Base-by-base conservation (phyloP, 2,888 invertebrate species). In the Orthosia incerta region DNA sequence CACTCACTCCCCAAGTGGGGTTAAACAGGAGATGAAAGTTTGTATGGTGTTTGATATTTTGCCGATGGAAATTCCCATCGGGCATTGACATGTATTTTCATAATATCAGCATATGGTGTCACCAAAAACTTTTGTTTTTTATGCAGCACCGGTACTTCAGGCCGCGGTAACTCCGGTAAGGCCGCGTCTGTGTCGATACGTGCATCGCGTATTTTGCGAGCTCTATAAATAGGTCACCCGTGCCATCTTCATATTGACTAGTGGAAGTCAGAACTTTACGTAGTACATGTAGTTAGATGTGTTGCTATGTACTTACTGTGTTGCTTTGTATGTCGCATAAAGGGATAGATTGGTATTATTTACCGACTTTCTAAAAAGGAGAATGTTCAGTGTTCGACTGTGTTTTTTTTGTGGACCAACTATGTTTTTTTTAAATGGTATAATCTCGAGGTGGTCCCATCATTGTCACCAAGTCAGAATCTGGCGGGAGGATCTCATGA, bases 211-310 rank as follows among this genome's bases (percentile, higher is more conserved):
- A 81, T 81, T 83, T 65, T 31, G 65, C 67, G 69, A 59, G 84
- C 82, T 80, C 64, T 71, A 81, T 81, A 84, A 82, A 82, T 86
- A 86, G 84, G 84, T 84, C 84, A 84, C 61, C 71, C 68, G 75
- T 74, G 82, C 82, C 78, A 81, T 84, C 86, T 84, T 86, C 85
- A 84, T 84, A 86, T 84, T 86, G 87, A 86, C 85, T 82, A 70
- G 69, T 75, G 59, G 67, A 46, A 75, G 73, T 66, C 77, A 73
- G 55, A 66, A 57, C 71, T 81, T 60, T 67, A 71, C 45, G 50
- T 59, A 39, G 39, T 83, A 79, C 55, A 50, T 59, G n/a, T 48
- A 67, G 31, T 31, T 74, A 73, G 73, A 15, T 39, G n/a, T 46
- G 3, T 20, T 12, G 31, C 4, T 9, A 23, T 39, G 26, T 71